Evolutionary conservation across 1,140 invertebrate genomes (phyloP), one percentile per base, ranked within the genome.

Genomic region (Conus ventricosus): DNA sequence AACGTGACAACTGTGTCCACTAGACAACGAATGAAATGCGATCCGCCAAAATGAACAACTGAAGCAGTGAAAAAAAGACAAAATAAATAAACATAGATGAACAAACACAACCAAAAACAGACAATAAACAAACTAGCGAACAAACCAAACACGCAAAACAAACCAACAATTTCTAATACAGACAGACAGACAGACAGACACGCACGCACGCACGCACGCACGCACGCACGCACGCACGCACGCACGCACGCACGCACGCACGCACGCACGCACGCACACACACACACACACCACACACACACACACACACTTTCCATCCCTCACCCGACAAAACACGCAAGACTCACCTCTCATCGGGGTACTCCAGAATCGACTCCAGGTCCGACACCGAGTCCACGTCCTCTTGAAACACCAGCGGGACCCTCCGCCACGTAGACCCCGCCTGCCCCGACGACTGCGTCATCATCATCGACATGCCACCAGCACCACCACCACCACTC

Each of bases 351-450:
- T 89, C 87, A 76, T 89, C 90, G 11, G 92, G 91, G 87, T 91
- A 90, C 83, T 92, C 92, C 23, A 91, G 88, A 53, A 92, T 92
- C 27, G 92, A 92, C 54, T 90, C 91, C 27, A 92, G 87, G 85
- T 92, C 92, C 8, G 92, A 92, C 17, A 90, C 84, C 7, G 91
- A 91, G 3, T 90, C 90, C 8, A 84, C 27, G 5, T 91, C 91
- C 75, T 91, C 91, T 7, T 89, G 78, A 5, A 87, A 88, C 90
- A 82, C 25, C 81, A 57, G 71, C 84, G 39, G 1, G 23, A 84
- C 76, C 25, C 76, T 27, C 55, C 90, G 82, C 51, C 84, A 55
- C 63, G 87, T 20, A 0, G 88, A 89, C 5, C 82, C 90, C 83
- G 83, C 88, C 78, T 88, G 89, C 39, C 89, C 84, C 84, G 81